Evolutionary conservation across 1,140 invertebrate species (phyloP).

Genomic region (Drosophila bocki): DNA sequence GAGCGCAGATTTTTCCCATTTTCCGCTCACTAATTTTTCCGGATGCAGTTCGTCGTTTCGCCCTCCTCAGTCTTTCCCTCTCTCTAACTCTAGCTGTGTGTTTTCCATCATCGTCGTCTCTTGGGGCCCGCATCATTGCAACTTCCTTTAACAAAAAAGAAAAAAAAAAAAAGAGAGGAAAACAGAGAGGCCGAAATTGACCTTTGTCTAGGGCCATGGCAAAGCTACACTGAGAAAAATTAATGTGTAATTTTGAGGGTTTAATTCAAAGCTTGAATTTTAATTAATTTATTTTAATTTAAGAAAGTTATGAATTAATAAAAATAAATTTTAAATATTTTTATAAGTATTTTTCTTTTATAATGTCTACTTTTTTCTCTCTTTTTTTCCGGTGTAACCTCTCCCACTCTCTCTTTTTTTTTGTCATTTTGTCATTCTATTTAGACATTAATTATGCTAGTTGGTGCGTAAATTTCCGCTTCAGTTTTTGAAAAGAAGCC

Average conservation of each 20-base stretch:
- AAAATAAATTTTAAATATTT: not conserved
- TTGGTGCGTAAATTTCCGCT: constrained; percentile 61
- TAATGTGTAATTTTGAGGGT: not conserved
- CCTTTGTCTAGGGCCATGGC: constrained; percentile 41
- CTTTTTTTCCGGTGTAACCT: not conserved
- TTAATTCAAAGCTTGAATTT: too few relatives aligned
- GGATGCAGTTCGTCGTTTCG: constrained; percentile 69
- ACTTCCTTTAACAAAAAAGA: constrained; percentile 49
- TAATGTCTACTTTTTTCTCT: not conserved
- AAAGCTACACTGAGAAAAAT: constrained; percentile 10
- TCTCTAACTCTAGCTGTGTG: not conserved
- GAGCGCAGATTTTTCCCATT: constrained; percentile 67
- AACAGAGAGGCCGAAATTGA: constrained; percentile 43
- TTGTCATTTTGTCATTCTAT: constrained; percentile 46
- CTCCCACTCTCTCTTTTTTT: constrained; percentile 17
- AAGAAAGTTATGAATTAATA: too few relatives aligned
- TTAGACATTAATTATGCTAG: constrained; percentile 62
- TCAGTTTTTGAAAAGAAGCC: constrained; percentile 19
- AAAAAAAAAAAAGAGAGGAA: constrained; percentile 14
- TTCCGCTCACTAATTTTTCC: constrained; percentile 77
- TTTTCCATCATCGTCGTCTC: constrained; percentile 37
- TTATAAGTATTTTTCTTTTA: not conserved
- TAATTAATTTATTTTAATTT: too few relatives aligned
- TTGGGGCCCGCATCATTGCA: constrained; percentile 53
- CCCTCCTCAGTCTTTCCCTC: not conserved